Percentiles rank a stretch among this genome's conserved stretches.
These are phyloP conservation scores for Oryzias woworae DNA, from an alignment of 2,113 vertebrate genomes.

Conservation along the genomic window DNA sequence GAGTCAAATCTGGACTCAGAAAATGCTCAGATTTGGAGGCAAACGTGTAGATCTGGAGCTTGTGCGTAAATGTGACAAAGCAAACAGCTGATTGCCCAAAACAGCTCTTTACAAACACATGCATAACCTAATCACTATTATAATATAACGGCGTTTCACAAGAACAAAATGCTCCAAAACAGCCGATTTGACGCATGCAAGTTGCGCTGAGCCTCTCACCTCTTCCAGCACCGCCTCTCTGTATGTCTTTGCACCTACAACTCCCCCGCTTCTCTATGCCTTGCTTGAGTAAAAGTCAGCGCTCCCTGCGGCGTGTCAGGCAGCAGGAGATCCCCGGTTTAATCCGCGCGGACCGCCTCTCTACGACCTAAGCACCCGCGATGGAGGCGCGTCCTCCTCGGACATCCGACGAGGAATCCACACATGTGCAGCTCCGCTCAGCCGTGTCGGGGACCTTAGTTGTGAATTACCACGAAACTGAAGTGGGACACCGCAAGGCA, in stretches of 20 bases:
- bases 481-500: slow-evolving; percentile 78
- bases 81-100: slow-evolving; percentile 16
- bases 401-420: slow-evolving; percentile 48
- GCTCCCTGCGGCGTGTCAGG: slow-evolving; percentile 22
- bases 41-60: neutral
- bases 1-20: neutral
- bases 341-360: slow-evolving; percentile 10
- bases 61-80: slow-evolving; percentile 19
- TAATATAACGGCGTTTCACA: no score
- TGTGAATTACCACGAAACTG: slow-evolving; percentile 55
- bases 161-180: no score
- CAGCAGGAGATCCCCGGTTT: neutral
- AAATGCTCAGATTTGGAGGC: neutral
- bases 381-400: slow-evolving; percentile 22
- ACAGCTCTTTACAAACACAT: neutral
- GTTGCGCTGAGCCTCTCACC: slow-evolving; percentile 39
- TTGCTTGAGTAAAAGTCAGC: neutral
- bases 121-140: neutral
- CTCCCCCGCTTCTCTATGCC: neutral
- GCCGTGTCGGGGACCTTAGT: slow-evolving; percentile 2
- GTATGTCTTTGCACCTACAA: slow-evolving; percentile 1
- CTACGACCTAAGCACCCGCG: slow-evolving; percentile 50
- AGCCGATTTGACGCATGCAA: slow-evolving; percentile 30
- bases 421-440: slow-evolving; percentile 24
- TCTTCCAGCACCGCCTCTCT: slow-evolving; percentile 21